These are phyloP conservation scores for Rhyacophila evoluta DNA, from an alignment of 2,888 invertebrate genomes.

Conservation along the genomic window DNA sequence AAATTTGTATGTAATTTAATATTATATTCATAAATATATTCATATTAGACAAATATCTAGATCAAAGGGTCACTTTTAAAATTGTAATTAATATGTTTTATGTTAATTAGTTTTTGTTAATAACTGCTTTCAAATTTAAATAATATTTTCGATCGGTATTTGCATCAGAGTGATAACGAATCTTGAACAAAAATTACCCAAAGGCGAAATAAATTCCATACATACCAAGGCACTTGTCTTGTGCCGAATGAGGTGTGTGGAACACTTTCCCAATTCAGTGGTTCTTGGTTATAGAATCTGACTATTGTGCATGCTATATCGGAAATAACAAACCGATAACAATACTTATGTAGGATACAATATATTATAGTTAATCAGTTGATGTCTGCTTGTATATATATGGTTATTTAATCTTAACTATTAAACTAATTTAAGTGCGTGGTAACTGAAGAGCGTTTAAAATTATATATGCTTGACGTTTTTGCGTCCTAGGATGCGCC, in stretches of 20 bases:
- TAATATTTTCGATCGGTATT: neutral
- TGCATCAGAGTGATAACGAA: neutral
- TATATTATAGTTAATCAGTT: too few relatives aligned
- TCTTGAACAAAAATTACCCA: neutral
- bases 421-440: too few relatives aligned
- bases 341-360: too few relatives aligned
- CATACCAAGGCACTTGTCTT: slow-evolving; percentile 4
- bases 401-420: too few relatives aligned
- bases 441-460: too few relatives aligned
- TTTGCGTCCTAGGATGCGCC: too few relatives aligned
- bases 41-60: neutral
- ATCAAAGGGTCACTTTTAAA: neutral
- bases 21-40: neutral
- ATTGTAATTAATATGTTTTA: neutral
- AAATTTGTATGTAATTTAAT: too few relatives aligned
- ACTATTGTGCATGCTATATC: neutral
- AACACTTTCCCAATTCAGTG: neutral
- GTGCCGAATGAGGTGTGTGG: slow-evolving; percentile 7
- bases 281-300: neutral
- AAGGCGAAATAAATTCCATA: slow-evolving; percentile 6
- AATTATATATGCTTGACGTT: too few relatives aligned
- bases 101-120: neutral
- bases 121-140: neutral
- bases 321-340: neutral
- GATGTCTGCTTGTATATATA: too few relatives aligned